These are phyloP conservation scores for Prunella himalayana DNA, from an alignment of 2,113 vertebrate species.

Conservation along the genomic window DNA sequence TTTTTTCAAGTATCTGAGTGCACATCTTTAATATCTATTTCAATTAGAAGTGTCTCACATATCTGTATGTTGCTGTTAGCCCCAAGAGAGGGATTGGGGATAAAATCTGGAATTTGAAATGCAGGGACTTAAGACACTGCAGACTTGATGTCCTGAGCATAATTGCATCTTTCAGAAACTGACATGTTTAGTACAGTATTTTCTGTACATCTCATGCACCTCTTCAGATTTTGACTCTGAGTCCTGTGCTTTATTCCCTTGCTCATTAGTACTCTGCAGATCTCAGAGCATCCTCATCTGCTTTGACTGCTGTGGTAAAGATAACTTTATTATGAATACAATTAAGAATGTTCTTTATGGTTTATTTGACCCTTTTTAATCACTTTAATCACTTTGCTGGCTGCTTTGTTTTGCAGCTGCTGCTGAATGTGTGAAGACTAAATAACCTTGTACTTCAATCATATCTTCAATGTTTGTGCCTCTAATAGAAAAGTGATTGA, in stretches of 20 bases:
- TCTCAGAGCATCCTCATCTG: background rate
- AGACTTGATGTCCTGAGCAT: background rate
- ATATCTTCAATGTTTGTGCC: background rate
- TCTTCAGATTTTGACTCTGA: background rate
- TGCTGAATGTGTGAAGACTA: background rate
- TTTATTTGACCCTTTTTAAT: slow-evolving; percentile 22
- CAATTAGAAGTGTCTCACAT: background rate
- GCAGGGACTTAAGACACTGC: background rate
- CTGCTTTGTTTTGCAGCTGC: background rate
- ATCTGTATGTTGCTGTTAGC: background rate
- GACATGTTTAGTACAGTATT: background rate
- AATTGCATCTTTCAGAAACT: background rate
- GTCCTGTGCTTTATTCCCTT: background rate
- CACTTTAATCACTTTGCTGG: background rate
- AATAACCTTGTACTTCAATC: background rate
- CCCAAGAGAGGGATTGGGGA: background rate
- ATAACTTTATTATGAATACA: slow-evolving; percentile 3
- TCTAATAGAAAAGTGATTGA: background rate
- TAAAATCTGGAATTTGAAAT: background rate
- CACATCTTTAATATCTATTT: background rate
- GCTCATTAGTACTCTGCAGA: background rate
- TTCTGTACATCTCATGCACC: background rate
- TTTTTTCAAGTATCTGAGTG: background rate
- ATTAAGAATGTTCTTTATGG: background rate
- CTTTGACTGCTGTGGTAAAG: background rate